Conservation (phyloP, 2,113 vertebrate genomes). For the Nematolebias whitei region DNA sequence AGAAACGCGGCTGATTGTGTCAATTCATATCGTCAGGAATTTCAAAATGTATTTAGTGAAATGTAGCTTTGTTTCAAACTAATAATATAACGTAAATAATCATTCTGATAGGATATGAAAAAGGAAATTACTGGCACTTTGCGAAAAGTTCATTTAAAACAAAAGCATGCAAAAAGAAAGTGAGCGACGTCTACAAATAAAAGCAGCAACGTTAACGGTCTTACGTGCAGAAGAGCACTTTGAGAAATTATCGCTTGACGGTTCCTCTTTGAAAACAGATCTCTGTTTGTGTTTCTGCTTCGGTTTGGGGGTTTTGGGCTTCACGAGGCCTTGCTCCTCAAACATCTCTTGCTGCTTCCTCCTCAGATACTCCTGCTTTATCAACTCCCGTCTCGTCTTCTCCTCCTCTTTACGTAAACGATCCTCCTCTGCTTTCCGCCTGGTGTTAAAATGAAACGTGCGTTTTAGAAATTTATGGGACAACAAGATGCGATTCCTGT, state of each 20-base stretch:
- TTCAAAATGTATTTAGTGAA: too few relatives aligned
- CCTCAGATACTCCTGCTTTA: constrained; percentile 94
- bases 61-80: too few relatives aligned
- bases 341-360: constrained; percentile 93
- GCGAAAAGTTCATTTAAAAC: neutral
- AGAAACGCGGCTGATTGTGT: too few relatives aligned
- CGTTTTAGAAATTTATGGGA: neutral
- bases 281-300: constrained; percentile 89
- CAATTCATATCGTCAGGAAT: too few relatives aligned
- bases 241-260: constrained; percentile 82
- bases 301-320: constrained; percentile 85
- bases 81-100: too few relatives aligned
- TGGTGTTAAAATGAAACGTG: constrained; percentile 46
- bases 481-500: neutral
- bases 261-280: constrained; percentile 88
- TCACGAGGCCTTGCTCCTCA: constrained; percentile 90
- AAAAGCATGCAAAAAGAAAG: too few relatives aligned
- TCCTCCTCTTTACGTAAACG: constrained; percentile 95
- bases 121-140: too few relatives aligned
- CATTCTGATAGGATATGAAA: too few relatives aligned
- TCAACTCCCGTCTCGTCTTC: constrained; percentile 91
- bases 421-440: constrained; percentile 94
- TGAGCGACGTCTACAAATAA: too few relatives aligned
- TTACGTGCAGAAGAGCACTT: constrained; percentile 88
- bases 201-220: constrained; percentile 29